phyloP scores from a whole-genome alignment of 2,888 invertebrate genomes.

The Pollenia amentaria region DNA sequence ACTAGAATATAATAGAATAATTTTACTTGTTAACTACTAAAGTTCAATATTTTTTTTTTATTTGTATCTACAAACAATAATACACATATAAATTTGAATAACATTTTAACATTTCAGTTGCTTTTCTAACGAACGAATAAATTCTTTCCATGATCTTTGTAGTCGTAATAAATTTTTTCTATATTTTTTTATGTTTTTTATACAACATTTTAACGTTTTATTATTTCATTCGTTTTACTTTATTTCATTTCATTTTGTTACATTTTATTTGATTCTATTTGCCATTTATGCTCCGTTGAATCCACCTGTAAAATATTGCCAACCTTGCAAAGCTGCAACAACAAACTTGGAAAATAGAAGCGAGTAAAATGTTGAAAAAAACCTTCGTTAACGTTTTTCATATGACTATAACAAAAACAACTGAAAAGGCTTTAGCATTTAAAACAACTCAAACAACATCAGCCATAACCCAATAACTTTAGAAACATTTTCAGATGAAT shows the following conservation, averaged over 20 bases:
- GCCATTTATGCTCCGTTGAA: constrained; percentile 67
- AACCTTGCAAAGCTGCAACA: constrained; percentile 52
- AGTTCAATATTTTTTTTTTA: no score
- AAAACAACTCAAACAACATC: not conserved
- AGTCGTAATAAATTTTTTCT: constrained; percentile 14
- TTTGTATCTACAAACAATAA: no score
- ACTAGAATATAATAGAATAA: no score
- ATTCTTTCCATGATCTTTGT: constrained; percentile 29
- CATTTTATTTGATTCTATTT: constrained; percentile 61
- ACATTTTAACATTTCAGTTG: not conserved
- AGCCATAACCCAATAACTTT: constrained; percentile 12
- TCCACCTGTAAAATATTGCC: constrained; percentile 60
- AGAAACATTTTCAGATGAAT: constrained; percentile 18
- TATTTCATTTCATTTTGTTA: constrained; percentile 49
- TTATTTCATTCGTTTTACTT: constrained; percentile 53
- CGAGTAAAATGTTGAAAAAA: constrained; percentile 21
- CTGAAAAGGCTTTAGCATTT: no score
- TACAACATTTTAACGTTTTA: constrained; percentile 28
- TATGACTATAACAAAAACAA: constrained; percentile 5
- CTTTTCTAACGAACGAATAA: constrained; percentile 5
- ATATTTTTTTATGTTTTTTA: constrained; percentile 2
- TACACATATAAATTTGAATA: not conserved
- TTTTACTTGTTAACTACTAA: no score
- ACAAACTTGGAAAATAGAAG: not conserved
- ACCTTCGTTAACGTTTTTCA: constrained; percentile 33